phyloP scores from a whole-genome alignment of 2,888 invertebrate species.

The Linyphia triangularis region DNA sequence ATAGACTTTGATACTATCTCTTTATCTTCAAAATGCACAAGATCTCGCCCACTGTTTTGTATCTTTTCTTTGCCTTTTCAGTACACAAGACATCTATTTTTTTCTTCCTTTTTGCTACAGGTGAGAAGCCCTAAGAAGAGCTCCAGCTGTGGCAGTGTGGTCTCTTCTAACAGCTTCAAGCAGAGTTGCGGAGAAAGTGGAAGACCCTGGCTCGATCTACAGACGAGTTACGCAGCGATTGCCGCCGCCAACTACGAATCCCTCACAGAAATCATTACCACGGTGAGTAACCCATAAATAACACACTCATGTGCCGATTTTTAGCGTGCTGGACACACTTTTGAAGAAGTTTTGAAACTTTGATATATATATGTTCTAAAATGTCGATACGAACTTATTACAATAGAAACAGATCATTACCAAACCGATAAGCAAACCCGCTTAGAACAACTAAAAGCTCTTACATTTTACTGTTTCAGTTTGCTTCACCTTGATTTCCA shows the following conservation, averaged over 20 bases:
- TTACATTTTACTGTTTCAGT: too few species aligned
- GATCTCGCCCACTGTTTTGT: neutral
- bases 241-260: slow-evolving; percentile 94
- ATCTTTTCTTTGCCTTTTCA: neutral
- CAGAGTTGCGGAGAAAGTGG: neutral
- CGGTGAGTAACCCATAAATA: too few species aligned
- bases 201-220: slow-evolving; percentile 83
- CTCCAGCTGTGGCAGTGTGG: neutral
- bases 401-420: too few species aligned
- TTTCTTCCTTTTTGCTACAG: neutral
- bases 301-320: neutral
- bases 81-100: neutral
- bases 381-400: too few species aligned
- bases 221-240: slow-evolving; percentile 94
- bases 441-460: too few species aligned
- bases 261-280: slow-evolving; percentile 87
- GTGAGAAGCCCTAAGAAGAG: neutral
- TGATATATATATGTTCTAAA: too few species aligned
- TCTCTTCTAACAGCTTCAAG: neutral
- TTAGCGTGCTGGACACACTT: too few species aligned
- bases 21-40: too few species aligned
- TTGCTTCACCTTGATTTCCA: too few species aligned
- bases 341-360: too few species aligned
- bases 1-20: too few species aligned
- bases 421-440: too few species aligned